phyloP scores from a whole-genome alignment of 2,113 vertebrate species.

The crab-eating macaque (Macaca fascicularis) region T2T-MFA8v1.1 NC_088380.1:173396001-173396500 shows the following conservation, averaged over 20 bases:
- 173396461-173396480: conserved; percentile 62
- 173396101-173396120: background rate
- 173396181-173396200: background rate
- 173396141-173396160: background rate
- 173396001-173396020: background rate
- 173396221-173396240: background rate
- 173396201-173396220: background rate
- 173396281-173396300: background rate
- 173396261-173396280: background rate
- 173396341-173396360: conserved; percentile 14
- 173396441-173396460: conserved; percentile 52
- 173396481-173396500: conserved; percentile 34
- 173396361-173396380: conserved; percentile 22
- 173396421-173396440: background rate
- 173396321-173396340: background rate
- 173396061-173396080: background rate
- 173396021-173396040: background rate
- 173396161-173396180: background rate
- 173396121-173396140: background rate
- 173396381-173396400: background rate
- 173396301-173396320: background rate
- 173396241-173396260: background rate
- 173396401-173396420: background rate
- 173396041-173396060: background rate
- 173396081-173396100: background rate